Percentiles rank a stretch among this genome's conserved stretches.
Conservation (phyloP, 2,888 invertebrate genomes). For the Fabriciana adippe region DNA sequence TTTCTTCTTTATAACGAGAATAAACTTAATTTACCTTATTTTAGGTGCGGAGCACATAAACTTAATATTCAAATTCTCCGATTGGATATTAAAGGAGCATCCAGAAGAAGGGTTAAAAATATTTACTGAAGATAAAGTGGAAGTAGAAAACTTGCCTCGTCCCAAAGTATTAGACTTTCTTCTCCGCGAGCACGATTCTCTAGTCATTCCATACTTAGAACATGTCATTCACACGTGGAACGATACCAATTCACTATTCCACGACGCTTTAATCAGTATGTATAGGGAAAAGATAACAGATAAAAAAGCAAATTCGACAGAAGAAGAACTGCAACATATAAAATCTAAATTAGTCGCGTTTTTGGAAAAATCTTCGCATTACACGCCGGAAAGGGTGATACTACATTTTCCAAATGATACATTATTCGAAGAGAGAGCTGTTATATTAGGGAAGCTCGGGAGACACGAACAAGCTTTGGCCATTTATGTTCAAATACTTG, state of each 20-base stretch:
- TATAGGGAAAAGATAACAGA: conserved; percentile 89
- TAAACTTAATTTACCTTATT: conserved; percentile 31
- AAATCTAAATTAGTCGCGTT: conserved; percentile 87
- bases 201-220: conserved; percentile 96
- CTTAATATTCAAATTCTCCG: conserved; percentile 95
- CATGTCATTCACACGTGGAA: conserved; percentile 96
- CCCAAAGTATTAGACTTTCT: conserved; percentile 94
- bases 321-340: conserved; percentile 66
- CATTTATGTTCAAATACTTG: conserved; percentile 94
- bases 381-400: conserved; percentile 93
- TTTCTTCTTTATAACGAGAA: too few relatives aligned
- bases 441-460: conserved; percentile 95
- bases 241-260: conserved; percentile 92
- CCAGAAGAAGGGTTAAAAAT: conserved; percentile 94
- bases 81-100: conserved; percentile 93
- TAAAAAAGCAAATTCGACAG: conserved; percentile 60
- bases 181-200: conserved; percentile 88
- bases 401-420: conserved; percentile 92
- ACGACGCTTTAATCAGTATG: conserved; percentile 94
- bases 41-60: conserved; percentile 89
- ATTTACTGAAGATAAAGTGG: conserved; percentile 93
- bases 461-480: conserved; percentile 95
- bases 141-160: conserved; percentile 94
- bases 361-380: conserved; percentile 89
- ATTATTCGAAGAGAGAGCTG: conserved; percentile 95